Base-by-base conservation (phyloP, 2,888 invertebrate species). In the Drosophila parthenogenetica region DNA sequence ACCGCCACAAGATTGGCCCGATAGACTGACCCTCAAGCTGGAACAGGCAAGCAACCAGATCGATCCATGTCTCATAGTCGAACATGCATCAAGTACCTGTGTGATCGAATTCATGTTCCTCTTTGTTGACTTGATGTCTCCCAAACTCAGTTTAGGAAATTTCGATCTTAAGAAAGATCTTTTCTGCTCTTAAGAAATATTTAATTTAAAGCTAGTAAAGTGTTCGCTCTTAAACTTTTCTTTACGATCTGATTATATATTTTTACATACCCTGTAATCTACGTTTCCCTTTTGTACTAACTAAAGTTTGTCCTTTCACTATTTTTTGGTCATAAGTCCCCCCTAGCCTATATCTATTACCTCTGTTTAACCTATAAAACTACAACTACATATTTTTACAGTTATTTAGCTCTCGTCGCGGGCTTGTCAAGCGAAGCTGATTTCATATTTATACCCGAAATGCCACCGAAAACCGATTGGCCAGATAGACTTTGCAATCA, bases 21-120 rank as follows among this genome's bases (percentile, higher is more conserved):
- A 95, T 90, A 96, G 95, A 93, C 95, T 99, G 91, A 99, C 98
- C 94, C 94, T 95, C 94, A 99, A 99, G 94, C 95, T 99, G 93
- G 94, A 95, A 93, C 97, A 97, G 97, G 97, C 97, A 96, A 94
- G 94, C 73, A 50, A 39, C 11, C 57, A 51, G 46, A 46, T 59
- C 66, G 63, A 37, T 65, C 43, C 53, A 54, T 82, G 76, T 80
- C 46, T 62, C 32, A 17, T 63, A 64, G 63, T 80, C 49, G 46
- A 17, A 39, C 67, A 75, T 58, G 10, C 14, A 57, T 19, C 13
- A 8, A 35, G 13, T 8, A 11, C 39, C 17, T 46, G 22, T 57
- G 48, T 32, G 19, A 37, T 58, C 29, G 50, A 50, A 59, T 42
- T 32, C 29, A 7, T 14, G 14, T 35, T n/a, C n/a, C 42, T 43